A percentile compares a stretch with the other conserved stretches of the same genome.
phyloP scores from a whole-genome alignment of 2,888 invertebrate genomes.

The Chromoteleia sp. region DNA sequence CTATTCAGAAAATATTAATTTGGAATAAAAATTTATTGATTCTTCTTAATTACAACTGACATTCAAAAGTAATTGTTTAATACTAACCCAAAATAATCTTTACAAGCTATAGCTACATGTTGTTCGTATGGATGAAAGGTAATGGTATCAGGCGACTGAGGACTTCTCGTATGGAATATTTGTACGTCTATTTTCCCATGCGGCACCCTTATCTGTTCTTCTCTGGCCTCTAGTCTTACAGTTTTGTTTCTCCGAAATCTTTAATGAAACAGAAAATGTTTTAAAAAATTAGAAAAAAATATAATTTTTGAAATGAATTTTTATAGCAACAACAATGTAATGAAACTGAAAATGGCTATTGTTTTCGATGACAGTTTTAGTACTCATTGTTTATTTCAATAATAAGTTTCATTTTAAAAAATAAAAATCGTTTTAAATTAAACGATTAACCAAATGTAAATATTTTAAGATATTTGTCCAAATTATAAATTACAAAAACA shows the following conservation, averaged over 20 bases:
- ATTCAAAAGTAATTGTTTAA: constrained; percentile 21
- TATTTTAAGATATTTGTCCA: too few relatives aligned
- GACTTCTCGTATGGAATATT: constrained; percentile 92
- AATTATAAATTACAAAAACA: too few relatives aligned
- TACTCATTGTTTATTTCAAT: too few relatives aligned
- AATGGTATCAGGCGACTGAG: constrained; percentile 91
- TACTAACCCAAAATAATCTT: constrained; percentile 91
- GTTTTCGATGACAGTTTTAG: too few relatives aligned
- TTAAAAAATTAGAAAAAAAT: not conserved
- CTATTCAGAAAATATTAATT: constrained; percentile 81
- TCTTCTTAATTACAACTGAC: not conserved
- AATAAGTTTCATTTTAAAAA: too few relatives aligned
- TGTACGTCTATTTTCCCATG: constrained; percentile 91
- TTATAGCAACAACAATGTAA: too few relatives aligned
- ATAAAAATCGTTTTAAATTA: too few relatives aligned
- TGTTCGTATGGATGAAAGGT: constrained; percentile 96
- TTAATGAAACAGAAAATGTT: too few relatives aligned
- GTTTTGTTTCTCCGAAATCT: constrained; percentile 88
- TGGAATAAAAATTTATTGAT: not conserved
- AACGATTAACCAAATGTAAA: too few relatives aligned
- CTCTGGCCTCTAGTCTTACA: constrained; percentile 87
- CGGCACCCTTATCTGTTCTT: constrained; percentile 87
- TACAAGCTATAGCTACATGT: constrained; percentile 94
- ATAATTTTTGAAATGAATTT: not conserved
- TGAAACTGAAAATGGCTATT: too few relatives aligned